These are phyloP conservation scores for Stegophylla sp. DNA, from an alignment of 2,888 invertebrate genomes.

Conservation along the genomic window DNA sequence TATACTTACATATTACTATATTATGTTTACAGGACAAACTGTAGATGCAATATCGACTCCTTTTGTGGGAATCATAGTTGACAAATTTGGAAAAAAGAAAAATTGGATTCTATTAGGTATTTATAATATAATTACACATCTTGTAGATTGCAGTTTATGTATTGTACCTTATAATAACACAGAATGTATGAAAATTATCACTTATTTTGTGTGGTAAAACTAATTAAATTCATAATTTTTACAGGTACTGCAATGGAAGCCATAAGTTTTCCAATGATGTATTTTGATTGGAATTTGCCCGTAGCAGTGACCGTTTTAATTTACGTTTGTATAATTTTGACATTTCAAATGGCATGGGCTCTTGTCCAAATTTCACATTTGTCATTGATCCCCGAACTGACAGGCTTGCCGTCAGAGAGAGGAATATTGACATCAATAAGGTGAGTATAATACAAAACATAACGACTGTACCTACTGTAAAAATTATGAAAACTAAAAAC, in stretches of 20 bases:
- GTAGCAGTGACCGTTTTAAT: slow-evolving; percentile 64
- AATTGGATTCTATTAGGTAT: slow-evolving; percentile 62
- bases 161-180: too few relatives aligned
- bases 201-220: background rate
- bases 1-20: background rate
- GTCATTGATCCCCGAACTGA: slow-evolving; percentile 84
- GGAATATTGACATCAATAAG: slow-evolving; percentile 82
- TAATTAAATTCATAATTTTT: slow-evolving; percentile 25
- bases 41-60: slow-evolving; percentile 74
- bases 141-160: too few relatives aligned
- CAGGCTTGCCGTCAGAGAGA: slow-evolving; percentile 74
- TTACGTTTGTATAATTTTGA: slow-evolving; percentile 69
- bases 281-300: slow-evolving; percentile 70
- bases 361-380: slow-evolving; percentile 91
- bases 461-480: too few relatives aligned
- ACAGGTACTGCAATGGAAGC: slow-evolving; percentile 74
- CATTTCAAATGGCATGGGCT: slow-evolving; percentile 95
- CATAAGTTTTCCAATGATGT: slow-evolving; percentile 79
- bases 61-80: slow-evolving; percentile 84
- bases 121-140: background rate
- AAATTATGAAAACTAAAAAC: too few relatives aligned
- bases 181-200: too few relatives aligned
- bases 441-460: slow-evolving; percentile 65
- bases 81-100: slow-evolving; percentile 65
- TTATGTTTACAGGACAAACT: slow-evolving; percentile 67